A percentile compares a stretch with the other conserved stretches of the same genome.
phyloP scores from a whole-genome alignment of 1,140 invertebrate species.

The Pogonomyrmex californicus region DNA sequence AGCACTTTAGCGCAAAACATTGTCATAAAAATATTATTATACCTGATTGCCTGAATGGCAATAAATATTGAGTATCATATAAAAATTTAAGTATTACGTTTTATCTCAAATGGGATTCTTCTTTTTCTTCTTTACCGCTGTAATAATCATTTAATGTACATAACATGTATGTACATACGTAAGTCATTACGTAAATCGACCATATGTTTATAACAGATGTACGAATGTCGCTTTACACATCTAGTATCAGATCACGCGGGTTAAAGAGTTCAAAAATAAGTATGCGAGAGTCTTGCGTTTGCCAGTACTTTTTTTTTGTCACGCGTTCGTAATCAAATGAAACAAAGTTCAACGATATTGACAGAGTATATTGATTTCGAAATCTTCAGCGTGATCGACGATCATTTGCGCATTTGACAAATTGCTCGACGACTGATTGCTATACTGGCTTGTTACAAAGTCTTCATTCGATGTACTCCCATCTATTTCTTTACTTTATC shows the following conservation, averaged over 20 bases:
- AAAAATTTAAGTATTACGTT: constrained; percentile 11
- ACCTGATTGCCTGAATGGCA: background rate
- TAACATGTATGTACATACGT: background rate
- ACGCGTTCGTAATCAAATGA: background rate
- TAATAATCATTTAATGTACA: background rate
- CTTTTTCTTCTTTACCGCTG: background rate
- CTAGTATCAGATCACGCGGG: background rate
- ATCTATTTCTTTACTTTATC: background rate
- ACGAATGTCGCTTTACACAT: background rate
- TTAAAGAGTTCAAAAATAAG: constrained; percentile 23
- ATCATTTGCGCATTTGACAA: constrained; percentile 12
- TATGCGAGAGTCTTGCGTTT: background rate
- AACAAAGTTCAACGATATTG: constrained; percentile 39
- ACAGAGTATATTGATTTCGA: constrained; percentile 38
- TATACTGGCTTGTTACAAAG: background rate
- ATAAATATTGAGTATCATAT: background rate
- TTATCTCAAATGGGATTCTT: constrained; percentile 2
- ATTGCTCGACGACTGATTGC: background rate
- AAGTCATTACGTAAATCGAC: constrained; percentile 20
- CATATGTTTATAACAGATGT: constrained; percentile 38
- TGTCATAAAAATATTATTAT: constrained; percentile 15
- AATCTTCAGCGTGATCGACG: background rate
- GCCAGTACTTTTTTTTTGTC: background rate
- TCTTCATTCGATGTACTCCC: background rate
- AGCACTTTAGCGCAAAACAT: background rate